Percentiles rank a stretch among this genome's conserved stretches.
Evolutionary conservation across 2,797 vertebrate genomes (phyloP).

Genomic region (Austrolebias charrua): DNA sequence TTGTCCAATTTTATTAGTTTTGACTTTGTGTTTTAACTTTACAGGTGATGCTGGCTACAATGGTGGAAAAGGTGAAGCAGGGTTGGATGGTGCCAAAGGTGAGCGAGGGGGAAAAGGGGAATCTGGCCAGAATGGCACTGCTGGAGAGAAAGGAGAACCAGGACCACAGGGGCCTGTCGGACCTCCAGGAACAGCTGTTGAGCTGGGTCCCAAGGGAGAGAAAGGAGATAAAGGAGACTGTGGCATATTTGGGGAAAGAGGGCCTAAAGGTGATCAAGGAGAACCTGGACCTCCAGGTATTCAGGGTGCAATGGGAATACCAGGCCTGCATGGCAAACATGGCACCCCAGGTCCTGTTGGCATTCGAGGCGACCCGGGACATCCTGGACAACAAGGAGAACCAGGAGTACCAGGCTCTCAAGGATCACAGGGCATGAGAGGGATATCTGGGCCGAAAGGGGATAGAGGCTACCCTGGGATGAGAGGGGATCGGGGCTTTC

Average conservation of each 20-base stretch:
- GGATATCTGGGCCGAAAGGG: conserved; percentile 84
- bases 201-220: conserved; percentile 86
- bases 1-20: neutral
- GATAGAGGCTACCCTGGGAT: conserved; percentile 85
- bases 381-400: conserved; percentile 87
- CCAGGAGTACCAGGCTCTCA: conserved; percentile 76
- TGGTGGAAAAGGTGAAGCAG: conserved; percentile 86
- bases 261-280: conserved; percentile 85
- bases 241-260: conserved; percentile 83
- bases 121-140: conserved; percentile 84
- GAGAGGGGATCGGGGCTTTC: conserved; percentile 84
- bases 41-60: conserved; percentile 88
- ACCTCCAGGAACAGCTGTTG: conserved; percentile 76
- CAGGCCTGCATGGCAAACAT: conserved; percentile 80
- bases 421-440: conserved; percentile 84
- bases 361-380: conserved; percentile 82
- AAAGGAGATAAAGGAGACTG: conserved; percentile 87
- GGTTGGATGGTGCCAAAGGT: conserved; percentile 84
- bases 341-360: conserved; percentile 84
- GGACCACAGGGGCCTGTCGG: conserved; percentile 83
- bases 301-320: conserved; percentile 85
- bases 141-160: conserved; percentile 88
- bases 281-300: conserved; percentile 84
- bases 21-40: conserved; percentile 30
- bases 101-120: conserved; percentile 87